A percentile compares a stretch with the other conserved stretches of the same genome.
Evolutionary conservation across 1,140 invertebrate species (phyloP).

Genomic region (Leguminivora glycinivorella): DNA sequence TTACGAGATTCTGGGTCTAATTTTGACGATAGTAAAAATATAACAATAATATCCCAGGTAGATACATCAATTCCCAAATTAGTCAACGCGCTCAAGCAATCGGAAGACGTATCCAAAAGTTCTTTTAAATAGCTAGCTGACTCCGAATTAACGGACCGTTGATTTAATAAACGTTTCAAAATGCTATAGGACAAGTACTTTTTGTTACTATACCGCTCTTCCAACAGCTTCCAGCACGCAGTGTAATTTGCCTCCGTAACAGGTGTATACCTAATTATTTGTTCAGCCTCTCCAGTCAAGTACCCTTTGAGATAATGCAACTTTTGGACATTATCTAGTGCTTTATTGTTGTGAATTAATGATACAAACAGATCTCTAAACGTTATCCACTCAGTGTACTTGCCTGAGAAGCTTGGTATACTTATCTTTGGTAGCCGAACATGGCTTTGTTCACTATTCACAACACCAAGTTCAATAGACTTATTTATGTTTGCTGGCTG

Average conservation of each 20-base stretch:
- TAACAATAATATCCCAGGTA: constrained; percentile 27
- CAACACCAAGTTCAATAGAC: too few relatives aligned
- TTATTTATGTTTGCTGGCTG: too few relatives aligned
- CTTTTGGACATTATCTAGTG: constrained; percentile 35
- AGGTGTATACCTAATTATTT: not conserved
- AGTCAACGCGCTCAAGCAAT: constrained; percentile 18
- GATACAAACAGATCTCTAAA: constrained; percentile 28
- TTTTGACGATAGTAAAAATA: constrained; percentile 17
- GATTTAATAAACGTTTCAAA: constrained; percentile 19
- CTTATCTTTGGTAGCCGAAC: constrained; percentile 22
- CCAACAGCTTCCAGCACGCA: constrained; percentile 4
- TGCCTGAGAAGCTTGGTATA: constrained; percentile 28
- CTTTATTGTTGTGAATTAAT: constrained; percentile 27
- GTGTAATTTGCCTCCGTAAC: constrained; percentile 4
- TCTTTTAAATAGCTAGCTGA: constrained; percentile 22
- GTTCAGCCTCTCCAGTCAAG: constrained; percentile 31
- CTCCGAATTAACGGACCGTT: not conserved
- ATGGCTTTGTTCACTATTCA: not conserved
- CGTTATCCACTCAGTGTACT: constrained; percentile 28
- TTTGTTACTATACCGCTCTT: constrained; percentile 31
- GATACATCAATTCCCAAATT: constrained; percentile 19
- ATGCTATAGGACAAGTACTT: constrained; percentile 14
- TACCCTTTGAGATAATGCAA: constrained; percentile 39
- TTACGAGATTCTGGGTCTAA: constrained; percentile 10
- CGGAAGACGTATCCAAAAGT: constrained; percentile 11